Conservation (phyloP, 2,888 invertebrate species). For the Allolobophora icterica region DNA sequence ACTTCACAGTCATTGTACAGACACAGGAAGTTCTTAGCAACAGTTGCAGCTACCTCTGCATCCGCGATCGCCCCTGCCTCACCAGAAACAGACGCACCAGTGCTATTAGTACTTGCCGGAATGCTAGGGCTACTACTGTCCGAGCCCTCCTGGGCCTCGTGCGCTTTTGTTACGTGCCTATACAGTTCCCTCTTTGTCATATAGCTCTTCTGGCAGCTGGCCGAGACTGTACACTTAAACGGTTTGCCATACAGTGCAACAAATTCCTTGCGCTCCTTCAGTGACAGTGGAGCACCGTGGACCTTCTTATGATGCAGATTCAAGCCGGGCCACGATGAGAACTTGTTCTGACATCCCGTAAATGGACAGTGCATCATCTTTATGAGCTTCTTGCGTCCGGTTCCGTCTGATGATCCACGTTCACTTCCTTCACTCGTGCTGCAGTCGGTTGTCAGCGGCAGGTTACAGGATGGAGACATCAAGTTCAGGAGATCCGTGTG, state of each 20-base stretch:
- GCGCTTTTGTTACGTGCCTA: neutral
- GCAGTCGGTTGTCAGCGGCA: neutral
- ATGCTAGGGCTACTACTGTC: neutral
- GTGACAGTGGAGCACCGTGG: neutral
- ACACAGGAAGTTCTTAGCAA: constrained; percentile 19
- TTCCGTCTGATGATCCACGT: neutral
- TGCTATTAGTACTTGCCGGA: neutral
- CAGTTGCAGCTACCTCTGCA: neutral
- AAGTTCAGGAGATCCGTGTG: constrained; percentile 5
- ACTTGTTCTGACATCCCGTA: neutral
- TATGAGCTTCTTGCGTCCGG: neutral
- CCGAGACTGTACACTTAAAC: neutral
- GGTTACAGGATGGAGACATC: neutral
- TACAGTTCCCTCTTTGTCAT: constrained; percentile 13
- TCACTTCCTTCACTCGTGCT: neutral
- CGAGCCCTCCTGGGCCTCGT: neutral
- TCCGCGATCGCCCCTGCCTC: neutral
- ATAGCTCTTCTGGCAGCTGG: constrained; percentile 1
- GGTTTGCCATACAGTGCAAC: neutral
- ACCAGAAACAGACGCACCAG: neutral
- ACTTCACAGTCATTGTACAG: constrained; percentile 18
- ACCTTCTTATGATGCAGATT: constrained; percentile 13
- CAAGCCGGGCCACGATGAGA: constrained; percentile 18
- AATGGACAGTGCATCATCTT: constrained; percentile 11
- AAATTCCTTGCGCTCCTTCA: neutral